A percentile compares a stretch with the other conserved stretches of the same genome.
Conservation (phyloP, 2,888 invertebrate genomes). For the Galerucella calmariensis region DNA sequence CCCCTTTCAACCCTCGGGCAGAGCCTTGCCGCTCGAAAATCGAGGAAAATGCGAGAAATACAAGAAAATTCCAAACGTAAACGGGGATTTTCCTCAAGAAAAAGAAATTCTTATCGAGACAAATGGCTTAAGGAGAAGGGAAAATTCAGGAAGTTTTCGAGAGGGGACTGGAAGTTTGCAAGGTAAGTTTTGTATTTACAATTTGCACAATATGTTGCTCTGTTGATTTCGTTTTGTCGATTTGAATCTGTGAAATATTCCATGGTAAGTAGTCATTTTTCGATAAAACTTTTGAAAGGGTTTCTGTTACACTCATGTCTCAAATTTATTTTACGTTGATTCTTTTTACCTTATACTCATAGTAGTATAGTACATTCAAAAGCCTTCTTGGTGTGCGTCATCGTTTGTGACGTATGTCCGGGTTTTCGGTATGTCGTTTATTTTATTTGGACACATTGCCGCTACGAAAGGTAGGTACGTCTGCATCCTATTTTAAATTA, state of each 20-base stretch:
- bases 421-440: too few species aligned
- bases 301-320: too few species aligned
- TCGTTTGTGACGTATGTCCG: too few species aligned
- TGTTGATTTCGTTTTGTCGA: not conserved
- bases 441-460: too few species aligned
- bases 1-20: conserved; percentile 22
- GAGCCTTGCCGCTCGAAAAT: conserved; percentile 30
- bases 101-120: conserved; percentile 42
- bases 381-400: too few species aligned
- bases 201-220: conserved; percentile 8
- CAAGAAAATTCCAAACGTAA: conserved; percentile 41
- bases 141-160: conserved; percentile 34
- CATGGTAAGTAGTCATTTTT: not conserved
- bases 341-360: too few species aligned
- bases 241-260: not conserved
- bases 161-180: conserved; percentile 22
- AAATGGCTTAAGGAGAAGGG: conserved; percentile 34
- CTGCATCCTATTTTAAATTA: too few species aligned
- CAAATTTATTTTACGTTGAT: too few species aligned
- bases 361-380: too few species aligned
- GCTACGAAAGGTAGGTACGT: too few species aligned
- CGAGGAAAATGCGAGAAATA: conserved; percentile 40
- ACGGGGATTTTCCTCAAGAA: conserved; percentile 39
- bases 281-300: not conserved
- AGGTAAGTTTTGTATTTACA: conserved; percentile 38